Evolutionary conservation across 1,140 invertebrate species (phyloP), one percentile per base, ranked within the genome.

Genomic region (Laodelphax striatellus): DNA sequence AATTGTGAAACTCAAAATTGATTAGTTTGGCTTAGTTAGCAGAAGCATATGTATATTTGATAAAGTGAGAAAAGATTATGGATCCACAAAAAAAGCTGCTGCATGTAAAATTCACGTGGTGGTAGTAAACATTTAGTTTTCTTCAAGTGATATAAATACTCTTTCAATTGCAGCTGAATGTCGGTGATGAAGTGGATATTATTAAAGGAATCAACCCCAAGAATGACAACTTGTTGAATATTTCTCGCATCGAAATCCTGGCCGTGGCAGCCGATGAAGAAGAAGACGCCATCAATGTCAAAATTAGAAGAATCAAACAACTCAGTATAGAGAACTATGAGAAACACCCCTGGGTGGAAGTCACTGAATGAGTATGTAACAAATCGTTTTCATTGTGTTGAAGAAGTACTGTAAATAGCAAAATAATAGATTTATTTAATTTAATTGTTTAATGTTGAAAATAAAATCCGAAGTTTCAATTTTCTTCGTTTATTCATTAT

Each of bases 181-280:
- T 76, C 64, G 80, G 79, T 17, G 82, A 85, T 74, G 82, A 85
- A 77, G 72, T 87, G 60, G 84, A 87, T 72, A 61, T 84, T 0
- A 75, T 86, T 57, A 77, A 78, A 69, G 74, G 77, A 55, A 64
- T 72, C 11, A 82, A 77, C 70, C 65, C 73, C 4, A 74, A 76
- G 21, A 86, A 86, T 71, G 72, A 78, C 5, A 70, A 79, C 14
- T 79, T 82, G 63, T 68, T 86, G 8, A 73, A 77, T 67, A 74
- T 87, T 8, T 70, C 77, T 16, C 72, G 84, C 66, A 70, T 85
- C 11, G 75, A 80, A 70, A 67, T 87, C 50, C 42, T 83, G 50
- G 73, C 74, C 61, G 70, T 74, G 17, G 61, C 63, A 19, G 64
- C 68, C n/a, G 60, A 65, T 22, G 61, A 66, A 50, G 70, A 75